phyloP scores from a whole-genome alignment of 2,113 vertebrate species.

The Chinchilla lanigera region DNA sequence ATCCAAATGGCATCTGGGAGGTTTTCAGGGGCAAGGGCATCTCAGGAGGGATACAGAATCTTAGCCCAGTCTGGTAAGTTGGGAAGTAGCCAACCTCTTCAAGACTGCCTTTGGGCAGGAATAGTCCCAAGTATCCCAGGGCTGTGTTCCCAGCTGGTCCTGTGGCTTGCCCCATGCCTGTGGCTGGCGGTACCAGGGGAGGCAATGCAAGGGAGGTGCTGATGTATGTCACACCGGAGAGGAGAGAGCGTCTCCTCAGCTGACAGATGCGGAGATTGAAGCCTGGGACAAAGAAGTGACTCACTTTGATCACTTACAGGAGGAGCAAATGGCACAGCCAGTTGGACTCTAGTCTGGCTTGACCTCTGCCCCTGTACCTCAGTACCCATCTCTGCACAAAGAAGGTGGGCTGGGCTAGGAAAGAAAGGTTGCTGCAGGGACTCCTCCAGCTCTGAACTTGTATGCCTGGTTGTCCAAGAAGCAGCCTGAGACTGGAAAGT shows the following conservation, averaged over 20 bases:
- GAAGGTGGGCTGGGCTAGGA: background rate
- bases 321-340: background rate
- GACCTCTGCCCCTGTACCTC: background rate
- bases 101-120: background rate
- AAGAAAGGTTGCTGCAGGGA: background rate
- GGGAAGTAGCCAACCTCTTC: background rate
- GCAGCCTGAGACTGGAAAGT: background rate
- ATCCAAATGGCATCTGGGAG: background rate
- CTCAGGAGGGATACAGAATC: background rate
- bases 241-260: background rate
- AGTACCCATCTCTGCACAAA: background rate
- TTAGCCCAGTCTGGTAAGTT: background rate
- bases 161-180: background rate
- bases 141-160: background rate
- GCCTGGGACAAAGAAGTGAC: background rate
- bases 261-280: background rate
- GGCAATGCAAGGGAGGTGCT: background rate
- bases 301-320: background rate
- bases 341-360: background rate
- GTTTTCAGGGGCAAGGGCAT: background rate
- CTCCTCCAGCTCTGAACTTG: background rate
- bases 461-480: background rate
- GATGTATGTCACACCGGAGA: background rate
- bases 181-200: slow-evolving; percentile 36
- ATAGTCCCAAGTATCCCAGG: slow-evolving; percentile 15